Percentiles rank a stretch among this genome's conserved stretches.
Conservation (phyloP, 2,797 vertebrate species). For the Siniperca undulata region DNA sequence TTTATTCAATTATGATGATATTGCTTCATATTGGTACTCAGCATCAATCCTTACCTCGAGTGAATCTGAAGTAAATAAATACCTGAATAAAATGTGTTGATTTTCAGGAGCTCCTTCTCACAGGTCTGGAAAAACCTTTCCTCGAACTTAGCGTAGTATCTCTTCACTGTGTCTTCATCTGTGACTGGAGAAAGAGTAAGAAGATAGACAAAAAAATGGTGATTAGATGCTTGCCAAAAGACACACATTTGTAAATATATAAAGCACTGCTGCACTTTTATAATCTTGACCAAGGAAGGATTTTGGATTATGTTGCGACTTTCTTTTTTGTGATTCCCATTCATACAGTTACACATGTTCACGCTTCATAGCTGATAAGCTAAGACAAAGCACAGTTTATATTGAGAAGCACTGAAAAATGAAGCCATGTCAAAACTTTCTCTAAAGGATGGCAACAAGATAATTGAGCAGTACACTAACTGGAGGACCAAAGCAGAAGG, state of each 20-base stretch:
- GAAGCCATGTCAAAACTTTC: not conserved
- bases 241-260: not conserved
- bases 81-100: constrained; percentile 99
- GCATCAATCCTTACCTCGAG: not conserved
- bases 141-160: constrained; percentile 99
- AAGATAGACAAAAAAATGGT: constrained; percentile 15
- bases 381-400: not conserved
- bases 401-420: constrained; percentile 1
- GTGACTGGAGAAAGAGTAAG: constrained; percentile 86
- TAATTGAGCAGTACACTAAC: not conserved
- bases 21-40: constrained; percentile 4
- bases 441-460: not conserved
- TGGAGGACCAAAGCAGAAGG: too few relatives aligned
- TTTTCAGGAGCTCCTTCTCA: constrained; percentile 99
- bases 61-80: constrained; percentile 47
- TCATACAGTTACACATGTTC: not conserved
- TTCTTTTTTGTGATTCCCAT: not conserved
- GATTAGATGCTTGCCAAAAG: not conserved
- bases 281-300: not conserved
- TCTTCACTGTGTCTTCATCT: constrained; percentile 97
- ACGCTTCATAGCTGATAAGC: not conserved
- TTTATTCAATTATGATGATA: not conserved
- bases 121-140: constrained; percentile 99
- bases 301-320: not conserved
- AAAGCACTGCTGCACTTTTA: not conserved